Base-by-base conservation (phyloP, 2,888 invertebrate species). In the Caenorhabditis japonica region DNA sequence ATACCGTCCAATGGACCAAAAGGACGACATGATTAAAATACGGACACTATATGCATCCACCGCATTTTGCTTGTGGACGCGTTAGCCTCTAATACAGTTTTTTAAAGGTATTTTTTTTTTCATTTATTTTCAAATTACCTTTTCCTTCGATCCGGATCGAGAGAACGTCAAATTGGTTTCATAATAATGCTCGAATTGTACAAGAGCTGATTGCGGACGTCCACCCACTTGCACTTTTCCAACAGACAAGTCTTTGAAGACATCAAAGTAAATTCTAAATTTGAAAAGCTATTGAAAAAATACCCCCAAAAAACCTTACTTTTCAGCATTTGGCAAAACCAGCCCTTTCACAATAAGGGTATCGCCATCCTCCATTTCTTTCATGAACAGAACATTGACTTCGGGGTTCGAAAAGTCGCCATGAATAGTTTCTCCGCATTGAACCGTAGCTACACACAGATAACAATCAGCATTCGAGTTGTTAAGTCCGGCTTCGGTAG, bases 401-500 rank as follows among this genome's bases (percentile, higher is more conserved):
- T 68, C 66, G 34, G 51, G 58, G 41, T 55, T 68, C 23, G 58
- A 52, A 23, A 33, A 68, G 43, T 68, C 66, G 51, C 66, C 66
- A 21, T 58, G 51, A 3, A 68, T 58, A 12, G 41, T 68, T 25
- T 58, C 66, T 52, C 66, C 66, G 33, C 66, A 68, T 13, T 58
- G 66, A 13, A 68, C 66, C 13, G 66, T 68, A 17, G 66, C 58
- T 0, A 23, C 58, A 52, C 66, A 68, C 27, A 68, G 19, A 15
- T 44, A 68, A 34, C 66, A 68, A 19, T 68, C 66, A 5, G 39
- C 56, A 3, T 58, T n/a, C n/a, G n/a, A n/a, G n/a, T n/a, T n/a
- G n/a, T n/a, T n/a, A n/a, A n/a, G n/a, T n/a, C n/a, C n/a, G n/a
- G n/a, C n/a, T n/a, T n/a, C n/a, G 1, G 36, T 13, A 4, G 5